phyloP scores from a whole-genome alignment of 2,888 invertebrate species.

The Patella pellucida region DNA sequence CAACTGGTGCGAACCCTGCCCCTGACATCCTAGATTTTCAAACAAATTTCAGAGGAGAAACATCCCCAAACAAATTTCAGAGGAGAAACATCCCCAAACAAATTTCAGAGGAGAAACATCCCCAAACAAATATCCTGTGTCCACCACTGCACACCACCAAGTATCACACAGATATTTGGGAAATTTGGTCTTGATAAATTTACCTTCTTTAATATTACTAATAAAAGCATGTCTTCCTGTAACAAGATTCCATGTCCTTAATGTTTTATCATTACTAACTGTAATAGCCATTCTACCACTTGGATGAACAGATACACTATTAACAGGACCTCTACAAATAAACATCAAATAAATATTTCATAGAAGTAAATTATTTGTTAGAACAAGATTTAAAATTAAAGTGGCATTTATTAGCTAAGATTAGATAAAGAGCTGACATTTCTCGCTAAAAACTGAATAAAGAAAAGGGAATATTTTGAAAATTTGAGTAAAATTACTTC shows the following conservation, averaged over 20 bases:
- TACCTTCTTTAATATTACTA: conserved; percentile 83
- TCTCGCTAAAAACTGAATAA: too few species aligned
- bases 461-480: too few species aligned
- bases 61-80: too few species aligned
- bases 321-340: conserved; percentile 73
- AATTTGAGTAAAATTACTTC: neutral
- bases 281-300: conserved; percentile 90
- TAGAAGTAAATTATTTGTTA: neutral
- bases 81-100: too few species aligned
- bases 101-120: too few species aligned
- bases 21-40: too few species aligned
- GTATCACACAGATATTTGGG: too few species aligned
- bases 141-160: too few species aligned
- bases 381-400: neutral
- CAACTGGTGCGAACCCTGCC: too few species aligned
- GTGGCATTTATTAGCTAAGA: neutral
- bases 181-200: neutral
- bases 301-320: conserved; percentile 86
- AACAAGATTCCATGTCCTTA: conserved; percentile 92
- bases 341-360: conserved; percentile 9
- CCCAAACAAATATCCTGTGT: too few species aligned
- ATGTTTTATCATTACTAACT: conserved; percentile 85
- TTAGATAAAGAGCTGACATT: too few species aligned
- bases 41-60: too few species aligned
- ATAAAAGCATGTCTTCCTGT: conserved; percentile 92